These are phyloP conservation scores for Istiophorus platypterus DNA, from an alignment of 2,113 vertebrate genomes.

Conservation along the genomic window DNA sequence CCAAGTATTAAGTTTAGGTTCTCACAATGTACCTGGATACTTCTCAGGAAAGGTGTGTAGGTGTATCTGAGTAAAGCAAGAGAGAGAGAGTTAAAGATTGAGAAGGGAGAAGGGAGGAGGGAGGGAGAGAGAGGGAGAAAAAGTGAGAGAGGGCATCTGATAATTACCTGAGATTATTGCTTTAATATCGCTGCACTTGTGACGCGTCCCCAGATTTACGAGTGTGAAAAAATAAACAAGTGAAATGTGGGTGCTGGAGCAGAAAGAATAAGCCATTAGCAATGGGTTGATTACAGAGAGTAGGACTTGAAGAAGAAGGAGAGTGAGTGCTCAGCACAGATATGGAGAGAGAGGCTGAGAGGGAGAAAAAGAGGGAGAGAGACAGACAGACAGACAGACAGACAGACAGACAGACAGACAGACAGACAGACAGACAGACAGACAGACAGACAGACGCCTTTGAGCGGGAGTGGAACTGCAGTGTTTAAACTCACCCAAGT, in stretches of 20 bases:
- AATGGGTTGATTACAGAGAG: conserved; percentile 98
- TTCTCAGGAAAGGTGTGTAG: conserved; percentile 5
- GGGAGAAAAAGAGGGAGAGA: conserved; percentile 13
- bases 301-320: conserved; percentile 86
- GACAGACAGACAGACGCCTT: conserved; percentile 70
- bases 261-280: conserved; percentile 99
- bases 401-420: conserved; percentile 35
- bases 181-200: conserved; percentile 97
- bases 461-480: conserved; percentile 77
- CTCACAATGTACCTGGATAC: neutral
- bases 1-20: neutral
- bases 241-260: conserved; percentile 99
- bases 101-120: neutral
- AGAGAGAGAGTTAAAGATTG: neutral
- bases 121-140: conserved; percentile 35
- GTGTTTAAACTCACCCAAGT: conserved; percentile 82
- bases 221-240: conserved; percentile 99
- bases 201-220: conserved; percentile 97
- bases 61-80: conserved; percentile 13
- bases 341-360: conserved; percentile 63
- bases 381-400: conserved; percentile 24
- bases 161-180: conserved; percentile 99
- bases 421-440: conserved; percentile 9
- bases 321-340: conserved; percentile 75
- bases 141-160: conserved; percentile 81